Evolutionary conservation across 1,140 invertebrate species (phyloP).

Genomic region (Paramacrobiotus metropolitanus): DNA sequence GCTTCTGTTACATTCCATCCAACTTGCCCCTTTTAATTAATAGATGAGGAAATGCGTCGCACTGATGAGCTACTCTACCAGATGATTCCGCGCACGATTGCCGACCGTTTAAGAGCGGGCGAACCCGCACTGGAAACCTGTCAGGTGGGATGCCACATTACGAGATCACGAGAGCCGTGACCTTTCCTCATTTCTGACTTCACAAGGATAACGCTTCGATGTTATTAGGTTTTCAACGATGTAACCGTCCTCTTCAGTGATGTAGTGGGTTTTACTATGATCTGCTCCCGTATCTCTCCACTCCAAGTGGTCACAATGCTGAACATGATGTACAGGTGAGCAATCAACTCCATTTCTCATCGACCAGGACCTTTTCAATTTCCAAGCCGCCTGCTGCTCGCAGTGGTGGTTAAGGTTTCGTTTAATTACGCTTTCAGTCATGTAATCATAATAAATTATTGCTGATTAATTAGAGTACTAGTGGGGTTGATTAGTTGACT

Average conservation of each 20-base stretch:
- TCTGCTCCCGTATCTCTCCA: conserved; percentile 74
- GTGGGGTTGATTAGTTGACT: too few relatives aligned
- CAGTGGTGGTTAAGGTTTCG: neutral
- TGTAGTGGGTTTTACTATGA: conserved; percentile 85
- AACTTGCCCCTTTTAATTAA: too few relatives aligned
- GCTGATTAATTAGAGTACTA: too few relatives aligned
- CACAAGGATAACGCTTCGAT: neutral
- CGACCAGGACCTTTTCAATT: too few relatives aligned
- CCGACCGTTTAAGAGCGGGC: conserved; percentile 64
- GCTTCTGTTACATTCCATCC: too few relatives aligned
- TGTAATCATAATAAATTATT: too few relatives aligned
- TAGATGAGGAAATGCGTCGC: conserved; percentile 72
- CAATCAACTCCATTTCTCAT: conserved; percentile 24
- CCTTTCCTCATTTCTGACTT: neutral
- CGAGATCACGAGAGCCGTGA: neutral
- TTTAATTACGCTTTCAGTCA: too few relatives aligned
- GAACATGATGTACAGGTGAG: conserved; percentile 66
- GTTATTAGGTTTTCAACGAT: conserved; percentile 62
- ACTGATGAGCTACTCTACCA: conserved; percentile 87
- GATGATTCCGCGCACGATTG: conserved; percentile 93
- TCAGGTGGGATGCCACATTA: conserved; percentile 39
- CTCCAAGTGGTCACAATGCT: conserved; percentile 91
- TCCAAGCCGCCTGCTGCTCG: neutral
- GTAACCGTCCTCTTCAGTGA: conserved; percentile 89
- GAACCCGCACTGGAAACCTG: conserved; percentile 83